Base-by-base conservation (phyloP, 2,888 invertebrate genomes). In the Cataglyphis rosenhaueri region DNA sequence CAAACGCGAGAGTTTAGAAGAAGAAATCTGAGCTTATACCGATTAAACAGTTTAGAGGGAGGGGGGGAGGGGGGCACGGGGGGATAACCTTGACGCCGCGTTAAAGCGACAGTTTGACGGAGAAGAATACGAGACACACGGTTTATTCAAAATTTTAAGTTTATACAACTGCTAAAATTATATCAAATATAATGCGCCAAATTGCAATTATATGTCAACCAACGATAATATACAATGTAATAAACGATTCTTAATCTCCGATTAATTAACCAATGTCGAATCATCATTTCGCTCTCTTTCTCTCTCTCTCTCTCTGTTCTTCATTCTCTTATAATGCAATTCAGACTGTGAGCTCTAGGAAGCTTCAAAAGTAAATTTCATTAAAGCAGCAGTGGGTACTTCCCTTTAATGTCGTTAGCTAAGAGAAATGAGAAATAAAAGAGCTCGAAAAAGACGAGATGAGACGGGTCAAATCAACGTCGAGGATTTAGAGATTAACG, bases 331-430 rank as follows among this genome's bases (percentile, higher is more conserved):
- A 73, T 88, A 86, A 87, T 90, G 88, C 89, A 90, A 92, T 92
- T 90, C 87, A 89, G 88, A 88, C 74, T 35, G 83, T 83, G 79
- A 86, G 85, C 86, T 85, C 87, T 82, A 87, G 85, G 92, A 92
- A 92, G 91, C 91, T 92, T 89, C 90, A 92, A 92, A 92, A 92
- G 91, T 92, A 91, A 92, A 92, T 92, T 92, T 91, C 90, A 92
- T 92, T 92, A 91, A 85, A 88, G 85, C 84, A 85, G 83, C 88
- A 86, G 82, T 85, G 88, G 85, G 90, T 89, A 90, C 91, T 92
- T 92, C 90, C 89, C 90, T 91, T 91, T 89, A 92, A 92, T 89
- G 89, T 87, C 88, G 90, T 87, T 89, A 90, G 88, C 78, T 65
- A 57, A 12, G 79, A 76, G 82, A 83, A 85, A 85, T 83, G 78